Evolutionary conservation across 2,797 vertebrate species (phyloP).

Genomic region (Mastacembelus armatus): DNA sequence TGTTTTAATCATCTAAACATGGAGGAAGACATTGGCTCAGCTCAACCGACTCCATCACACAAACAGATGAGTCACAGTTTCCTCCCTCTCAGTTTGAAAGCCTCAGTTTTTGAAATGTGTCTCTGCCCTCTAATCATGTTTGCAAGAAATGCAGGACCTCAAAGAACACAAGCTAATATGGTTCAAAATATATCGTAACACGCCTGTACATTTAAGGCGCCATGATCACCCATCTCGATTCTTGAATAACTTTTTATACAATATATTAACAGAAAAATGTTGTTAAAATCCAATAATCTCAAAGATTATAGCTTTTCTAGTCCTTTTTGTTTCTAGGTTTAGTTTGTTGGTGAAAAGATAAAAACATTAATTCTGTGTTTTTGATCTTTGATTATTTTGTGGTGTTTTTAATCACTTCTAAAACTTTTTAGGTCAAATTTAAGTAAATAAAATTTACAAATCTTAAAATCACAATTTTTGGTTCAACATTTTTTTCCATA

Average conservation of each 20-base stretch:
- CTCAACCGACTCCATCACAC: neutral
- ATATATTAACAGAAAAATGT: too few relatives aligned
- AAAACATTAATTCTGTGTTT: neutral
- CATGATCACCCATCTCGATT: too few relatives aligned
- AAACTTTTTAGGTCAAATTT: neutral
- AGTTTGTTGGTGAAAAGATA: too few relatives aligned
- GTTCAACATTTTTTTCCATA: neutral
- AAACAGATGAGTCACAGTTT: neutral
- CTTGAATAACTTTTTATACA: too few relatives aligned
- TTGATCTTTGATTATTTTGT: neutral
- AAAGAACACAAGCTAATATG: too few relatives aligned
- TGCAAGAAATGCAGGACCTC: too few relatives aligned
- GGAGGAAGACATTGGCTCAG: slow-evolving; percentile 2
- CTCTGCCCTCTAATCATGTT: neutral
- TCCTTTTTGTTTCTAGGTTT: neutral
- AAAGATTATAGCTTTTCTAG: neutral
- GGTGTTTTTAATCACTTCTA: neutral
- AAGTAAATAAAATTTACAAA: neutral
- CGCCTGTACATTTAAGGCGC: too few relatives aligned
- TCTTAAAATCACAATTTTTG: neutral
- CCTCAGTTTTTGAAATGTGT: neutral
- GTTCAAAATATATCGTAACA: too few relatives aligned
- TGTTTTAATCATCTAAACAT: slow-evolving; percentile 92
- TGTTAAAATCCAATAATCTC: too few relatives aligned
- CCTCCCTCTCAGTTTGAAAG: neutral